These are phyloP conservation scores for Atopsyche davidsoni DNA, from an alignment of 1,140 invertebrate species.

Conservation along the genomic window DNA sequence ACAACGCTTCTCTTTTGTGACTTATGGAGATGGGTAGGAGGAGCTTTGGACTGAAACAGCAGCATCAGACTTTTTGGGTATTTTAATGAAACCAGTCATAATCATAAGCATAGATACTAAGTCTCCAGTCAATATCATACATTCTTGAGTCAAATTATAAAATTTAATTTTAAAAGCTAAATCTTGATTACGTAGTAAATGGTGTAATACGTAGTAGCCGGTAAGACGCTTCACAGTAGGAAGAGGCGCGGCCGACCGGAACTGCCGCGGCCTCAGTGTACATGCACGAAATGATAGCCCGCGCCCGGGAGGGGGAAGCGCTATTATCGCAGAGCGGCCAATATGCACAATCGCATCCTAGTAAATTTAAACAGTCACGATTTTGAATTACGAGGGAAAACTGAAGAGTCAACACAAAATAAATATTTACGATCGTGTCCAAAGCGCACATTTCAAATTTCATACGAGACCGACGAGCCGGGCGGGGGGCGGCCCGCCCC, in stretches of 20 bases:
- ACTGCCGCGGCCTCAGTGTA: neutral
- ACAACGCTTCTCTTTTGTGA: too few relatives aligned
- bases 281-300: constrained; percentile 1
- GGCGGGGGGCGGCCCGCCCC: constrained; percentile 7
- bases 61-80: constrained; percentile 24
- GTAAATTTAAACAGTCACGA: constrained; percentile 31
- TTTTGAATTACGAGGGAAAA: constrained; percentile 28
- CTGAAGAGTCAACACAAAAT: constrained; percentile 31
- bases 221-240: constrained; percentile 14
- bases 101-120: constrained; percentile 28
- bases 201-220: constrained; percentile 13
- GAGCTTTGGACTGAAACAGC: constrained; percentile 24
- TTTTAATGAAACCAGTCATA: constrained; percentile 30
- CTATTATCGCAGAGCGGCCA: constrained; percentile 30
- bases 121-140: constrained; percentile 30
- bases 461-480: constrained; percentile 28
- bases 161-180: constrained; percentile 27
- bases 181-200: constrained; percentile 19
- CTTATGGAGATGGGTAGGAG: too few relatives aligned
- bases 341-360: constrained; percentile 25
- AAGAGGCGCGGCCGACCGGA: neutral
- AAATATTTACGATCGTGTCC: constrained; percentile 30
- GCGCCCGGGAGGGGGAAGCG: constrained; percentile 21
- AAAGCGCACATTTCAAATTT: constrained; percentile 29
- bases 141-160: constrained; percentile 30